Evolutionary conservation across 2,888 invertebrate species (phyloP).

Genomic region (Phyllotreta cruciferae): DNA sequence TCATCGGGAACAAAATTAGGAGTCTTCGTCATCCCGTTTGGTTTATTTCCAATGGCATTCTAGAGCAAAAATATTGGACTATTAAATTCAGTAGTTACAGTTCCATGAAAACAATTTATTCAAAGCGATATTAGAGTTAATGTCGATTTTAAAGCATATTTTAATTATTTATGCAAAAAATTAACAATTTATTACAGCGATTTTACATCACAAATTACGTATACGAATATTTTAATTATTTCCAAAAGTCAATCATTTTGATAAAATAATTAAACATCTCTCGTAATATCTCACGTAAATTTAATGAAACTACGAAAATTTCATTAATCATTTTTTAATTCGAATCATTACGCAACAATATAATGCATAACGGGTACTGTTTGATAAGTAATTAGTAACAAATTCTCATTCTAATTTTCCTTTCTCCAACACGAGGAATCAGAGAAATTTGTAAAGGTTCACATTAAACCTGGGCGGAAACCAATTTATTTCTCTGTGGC

Average conservation of each 20-base stretch:
- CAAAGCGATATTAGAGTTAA: slow-evolving; percentile 1
- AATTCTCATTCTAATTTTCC: slow-evolving; percentile 18
- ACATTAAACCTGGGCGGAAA: slow-evolving; percentile 32
- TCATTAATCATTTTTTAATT: not conserved
- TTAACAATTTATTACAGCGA: not conserved
- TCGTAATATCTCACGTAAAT: not conserved
- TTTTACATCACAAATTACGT: slow-evolving; percentile 7
- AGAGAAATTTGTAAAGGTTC: slow-evolving; percentile 28
- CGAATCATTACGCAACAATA: not conserved
- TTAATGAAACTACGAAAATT: too few relatives aligned
- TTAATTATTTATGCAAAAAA: slow-evolving; percentile 7
- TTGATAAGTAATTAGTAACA: slow-evolving; percentile 13
- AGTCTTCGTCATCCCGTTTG: slow-evolving; percentile 50
- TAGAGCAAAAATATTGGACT: slow-evolving; percentile 38
- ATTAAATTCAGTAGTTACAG: slow-evolving; percentile 1
- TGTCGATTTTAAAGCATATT: not conserved
- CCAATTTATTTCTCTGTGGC: slow-evolving; percentile 31
- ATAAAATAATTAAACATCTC: slow-evolving; percentile 8
- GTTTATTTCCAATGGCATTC: slow-evolving; percentile 46
- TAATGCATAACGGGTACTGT: not conserved
- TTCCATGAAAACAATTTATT: slow-evolving; percentile 1
- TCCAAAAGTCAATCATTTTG: slow-evolving; percentile 10
- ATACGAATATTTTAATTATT: slow-evolving; percentile 15
- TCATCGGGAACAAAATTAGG: slow-evolving; percentile 30
- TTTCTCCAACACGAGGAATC: slow-evolving; percentile 28